These are phyloP conservation scores for Coenonympha glycerion DNA, from an alignment of 2,888 invertebrate genomes.

Conservation along the genomic window DNA sequence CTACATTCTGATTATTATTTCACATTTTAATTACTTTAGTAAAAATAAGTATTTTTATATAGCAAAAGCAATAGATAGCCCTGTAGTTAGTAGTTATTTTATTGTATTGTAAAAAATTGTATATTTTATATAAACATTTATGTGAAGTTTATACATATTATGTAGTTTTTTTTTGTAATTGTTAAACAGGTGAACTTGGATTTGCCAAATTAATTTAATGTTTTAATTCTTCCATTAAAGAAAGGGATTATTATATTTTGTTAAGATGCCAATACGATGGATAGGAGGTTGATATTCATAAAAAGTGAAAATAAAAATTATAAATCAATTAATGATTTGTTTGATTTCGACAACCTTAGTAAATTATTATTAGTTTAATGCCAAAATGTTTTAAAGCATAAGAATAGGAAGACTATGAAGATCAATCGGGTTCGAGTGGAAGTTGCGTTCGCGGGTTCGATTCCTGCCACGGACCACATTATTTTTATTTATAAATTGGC, in stretches of 20 bases:
- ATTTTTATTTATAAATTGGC: too few relatives aligned
- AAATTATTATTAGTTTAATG: too few relatives aligned
- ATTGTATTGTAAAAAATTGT: constrained; percentile 70
- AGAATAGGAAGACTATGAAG: too few relatives aligned
- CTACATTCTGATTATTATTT: constrained; percentile 47
- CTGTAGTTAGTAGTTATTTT: constrained; percentile 34
- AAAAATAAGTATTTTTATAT: constrained; percentile 49
- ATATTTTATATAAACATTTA: constrained; percentile 70
- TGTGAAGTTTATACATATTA: constrained; percentile 52
- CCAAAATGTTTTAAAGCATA: too few relatives aligned
- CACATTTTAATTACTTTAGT: constrained; percentile 48
- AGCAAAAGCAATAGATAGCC: constrained; percentile 39
- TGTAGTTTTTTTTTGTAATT: constrained; percentile 49
- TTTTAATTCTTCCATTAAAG: constrained; percentile 69
- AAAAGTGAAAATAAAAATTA: constrained; percentile 70
- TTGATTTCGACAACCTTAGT: constrained; percentile 40
- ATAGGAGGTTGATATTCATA: constrained; percentile 63
- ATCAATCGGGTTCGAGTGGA: too few relatives aligned
- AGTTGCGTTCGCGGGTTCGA: too few relatives aligned
- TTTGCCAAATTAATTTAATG: constrained; percentile 74
- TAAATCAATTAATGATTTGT: constrained; percentile 58
- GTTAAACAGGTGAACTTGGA: constrained; percentile 66
- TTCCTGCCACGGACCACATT: too few relatives aligned
- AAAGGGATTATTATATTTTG: constrained; percentile 69
- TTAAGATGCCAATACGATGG: constrained; percentile 67